Percentiles rank a stretch among this genome's conserved stretches.
Conservation (phyloP, 2,888 invertebrate species). For the Hemicrepidius hirtus region DNA sequence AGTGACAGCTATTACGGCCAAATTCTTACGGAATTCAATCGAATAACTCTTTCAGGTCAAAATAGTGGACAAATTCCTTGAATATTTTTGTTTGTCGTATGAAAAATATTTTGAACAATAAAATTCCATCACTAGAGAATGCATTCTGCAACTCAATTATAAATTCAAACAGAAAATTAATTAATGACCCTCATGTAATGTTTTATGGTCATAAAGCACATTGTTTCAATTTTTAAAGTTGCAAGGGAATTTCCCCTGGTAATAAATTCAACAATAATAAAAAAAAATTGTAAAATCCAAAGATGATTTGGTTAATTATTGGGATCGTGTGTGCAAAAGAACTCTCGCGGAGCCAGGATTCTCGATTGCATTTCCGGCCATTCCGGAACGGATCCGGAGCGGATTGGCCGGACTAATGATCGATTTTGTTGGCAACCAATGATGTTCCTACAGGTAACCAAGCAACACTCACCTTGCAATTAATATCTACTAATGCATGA, state of each 20-base stretch:
- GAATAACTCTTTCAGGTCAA: no score
- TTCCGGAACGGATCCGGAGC: constrained; percentile 55
- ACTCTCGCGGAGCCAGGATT: constrained; percentile 12
- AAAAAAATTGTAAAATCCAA: neutral
- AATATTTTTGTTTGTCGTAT: no score
- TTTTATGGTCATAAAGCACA: constrained; percentile 31
- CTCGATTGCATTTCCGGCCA: constrained; percentile 56
- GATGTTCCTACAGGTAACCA: constrained; percentile 51
- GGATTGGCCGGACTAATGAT: constrained; percentile 55
- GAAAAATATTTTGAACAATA: no score
- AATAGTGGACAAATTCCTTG: no score
- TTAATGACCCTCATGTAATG: constrained; percentile 16
- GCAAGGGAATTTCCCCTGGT: neutral
- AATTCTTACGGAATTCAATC: no score
- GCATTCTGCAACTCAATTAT: constrained; percentile 32
- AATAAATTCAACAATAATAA: neutral
- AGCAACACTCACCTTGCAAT: constrained; percentile 49
- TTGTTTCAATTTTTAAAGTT: constrained; percentile 8
- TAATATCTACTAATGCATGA: constrained; percentile 11
- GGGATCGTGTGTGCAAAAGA: constrained; percentile 6
- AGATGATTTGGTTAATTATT: constrained; percentile 1
- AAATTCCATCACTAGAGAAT: neutral
- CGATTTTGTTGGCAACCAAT: constrained; percentile 56
- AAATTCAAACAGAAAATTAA: constrained; percentile 39
- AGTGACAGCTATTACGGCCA: no score